Base-by-base conservation (phyloP, 2,113 vertebrate genomes). In the Globicephala melas region DNA sequence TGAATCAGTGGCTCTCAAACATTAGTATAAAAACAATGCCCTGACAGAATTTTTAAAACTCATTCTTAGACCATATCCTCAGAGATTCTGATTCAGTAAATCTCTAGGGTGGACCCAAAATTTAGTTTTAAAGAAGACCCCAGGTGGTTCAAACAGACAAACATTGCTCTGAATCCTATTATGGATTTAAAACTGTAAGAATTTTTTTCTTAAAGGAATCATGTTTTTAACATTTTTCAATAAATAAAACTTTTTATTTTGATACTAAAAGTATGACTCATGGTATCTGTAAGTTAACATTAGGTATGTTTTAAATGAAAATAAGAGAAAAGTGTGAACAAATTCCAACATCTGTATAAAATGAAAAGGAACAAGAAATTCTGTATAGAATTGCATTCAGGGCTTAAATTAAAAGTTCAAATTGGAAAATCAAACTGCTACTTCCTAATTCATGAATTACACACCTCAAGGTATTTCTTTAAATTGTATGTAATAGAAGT, bases 151-250 rank as follows among this genome's bases (percentile, higher is more conserved):
- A 70, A 11, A 95, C 10, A 93, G 76, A 76, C 62, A 89, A 55
- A 91, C 44, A 71, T 26, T 96, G 25, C 21, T 92, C 25, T 71
- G 25, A 82, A 63, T 87, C 21, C 55, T 95, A 10, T 89, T 90
- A 73, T 65, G 33, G 1, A 89, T 68, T 41, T 36, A 5, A 38
- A 13, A 77, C 50, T 41, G 25, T 79, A 33, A 60, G 68, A 53
- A 70, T 25, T 77, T 94, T 97, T 94, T 91, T 62, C 18, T 58
- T 74, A 89, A 91, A 87, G 33, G 14, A 94, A 91, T 81, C 23
- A 33, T 92, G 14, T 95, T 97, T 92, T 95, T 97, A 95, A 92
- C 15, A 60, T 95, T 95, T 97, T 97, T 92, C 93, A 97, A 96
- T 93, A 96, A 96, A 97, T 93, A 95, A 97, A 97, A 87, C 58